Percentiles rank a stretch among this genome's conserved stretches.
Evolutionary conservation across 2,113 vertebrate species (phyloP).

Genomic region (Caranx ignobilis): DNA sequence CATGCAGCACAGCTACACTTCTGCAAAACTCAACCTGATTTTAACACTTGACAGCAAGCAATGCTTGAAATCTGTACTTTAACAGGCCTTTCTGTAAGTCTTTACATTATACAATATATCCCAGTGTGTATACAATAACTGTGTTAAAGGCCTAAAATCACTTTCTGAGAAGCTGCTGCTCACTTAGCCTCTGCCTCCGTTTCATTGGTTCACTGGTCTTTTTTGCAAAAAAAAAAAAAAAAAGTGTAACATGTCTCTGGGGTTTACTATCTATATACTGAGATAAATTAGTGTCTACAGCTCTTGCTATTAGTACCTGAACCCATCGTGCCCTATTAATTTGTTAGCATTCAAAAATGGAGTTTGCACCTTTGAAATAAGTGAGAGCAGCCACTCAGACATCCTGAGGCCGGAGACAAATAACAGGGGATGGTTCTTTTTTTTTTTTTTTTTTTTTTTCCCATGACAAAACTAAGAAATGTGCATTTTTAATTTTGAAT

Average conservation of each 20-base stretch:
- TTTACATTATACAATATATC: background rate
- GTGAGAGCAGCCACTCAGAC: background rate
- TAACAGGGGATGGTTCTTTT: background rate
- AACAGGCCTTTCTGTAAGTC: background rate
- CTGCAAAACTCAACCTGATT: background rate
- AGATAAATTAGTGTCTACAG: background rate
- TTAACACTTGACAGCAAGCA: background rate
- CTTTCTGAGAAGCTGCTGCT: background rate
- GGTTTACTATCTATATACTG: background rate
- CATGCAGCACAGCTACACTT: background rate
- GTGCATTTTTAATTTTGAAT: too few relatives aligned
- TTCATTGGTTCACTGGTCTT: background rate
- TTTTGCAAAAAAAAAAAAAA: background rate
- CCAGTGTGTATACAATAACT: background rate
- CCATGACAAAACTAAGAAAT: too few relatives aligned
- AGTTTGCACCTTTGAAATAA: conserved; percentile 12
- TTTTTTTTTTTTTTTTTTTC: too few relatives aligned
- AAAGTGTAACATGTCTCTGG: background rate
- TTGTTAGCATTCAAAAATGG: background rate
- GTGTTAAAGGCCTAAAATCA: background rate
- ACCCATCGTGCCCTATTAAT: background rate
- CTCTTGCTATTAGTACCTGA: conserved; percentile 2
- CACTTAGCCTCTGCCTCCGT: background rate
- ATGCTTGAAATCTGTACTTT: background rate
- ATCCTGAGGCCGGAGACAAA: background rate